phyloP scores from a whole-genome alignment of 1,140 invertebrate species.

The Trichonephila clavipes region DNA sequence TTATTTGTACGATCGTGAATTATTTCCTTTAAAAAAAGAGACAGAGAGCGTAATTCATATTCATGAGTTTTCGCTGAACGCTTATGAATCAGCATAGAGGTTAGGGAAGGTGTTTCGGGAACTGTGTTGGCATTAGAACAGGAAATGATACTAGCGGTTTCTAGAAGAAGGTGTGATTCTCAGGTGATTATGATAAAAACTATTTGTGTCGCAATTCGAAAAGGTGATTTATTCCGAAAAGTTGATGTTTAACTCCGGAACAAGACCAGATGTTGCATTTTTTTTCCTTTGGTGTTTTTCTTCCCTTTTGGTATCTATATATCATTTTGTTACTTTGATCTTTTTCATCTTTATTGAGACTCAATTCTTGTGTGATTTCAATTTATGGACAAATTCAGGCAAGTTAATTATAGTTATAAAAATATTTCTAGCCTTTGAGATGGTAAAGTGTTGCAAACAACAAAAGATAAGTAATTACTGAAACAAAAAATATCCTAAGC shows the following conservation, averaged over 20 bases:
- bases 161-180: neutral
- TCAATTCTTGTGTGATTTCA: neutral
- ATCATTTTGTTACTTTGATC: neutral
- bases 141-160: constrained; percentile 1
- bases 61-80: constrained; percentile 12
- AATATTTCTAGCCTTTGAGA: neutral
- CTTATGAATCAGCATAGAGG: neutral
- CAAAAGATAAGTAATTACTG: no score
- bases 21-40: neutral
- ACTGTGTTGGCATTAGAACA: neutral
- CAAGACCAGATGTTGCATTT: neutral
- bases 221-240: neutral
- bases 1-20: neutral
- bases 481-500: no score
- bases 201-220: neutral
- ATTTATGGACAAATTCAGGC: neutral
- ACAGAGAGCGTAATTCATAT: constrained; percentile 28
- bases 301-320: neutral
- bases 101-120: neutral
- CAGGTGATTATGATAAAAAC: neutral
- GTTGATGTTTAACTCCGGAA: neutral
- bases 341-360: neutral
- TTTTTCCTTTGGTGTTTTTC: neutral
- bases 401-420: neutral
- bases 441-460: no score